Conservation (phyloP, 2,113 vertebrate genomes). For the Corvus moneduloides region DNA sequence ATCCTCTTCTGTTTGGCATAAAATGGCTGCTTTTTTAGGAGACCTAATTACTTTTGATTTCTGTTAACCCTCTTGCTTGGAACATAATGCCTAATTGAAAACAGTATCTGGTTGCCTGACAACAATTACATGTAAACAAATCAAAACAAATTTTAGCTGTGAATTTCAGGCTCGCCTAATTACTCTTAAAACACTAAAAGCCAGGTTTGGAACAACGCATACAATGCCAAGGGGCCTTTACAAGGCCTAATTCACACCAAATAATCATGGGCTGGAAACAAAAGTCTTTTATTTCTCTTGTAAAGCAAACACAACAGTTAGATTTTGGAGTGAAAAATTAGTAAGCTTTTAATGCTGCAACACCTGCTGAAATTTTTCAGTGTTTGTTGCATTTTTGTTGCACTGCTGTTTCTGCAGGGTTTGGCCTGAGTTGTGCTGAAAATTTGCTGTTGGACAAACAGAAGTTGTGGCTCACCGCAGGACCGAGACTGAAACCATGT, state of each 20-base stretch:
- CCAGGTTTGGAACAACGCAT: accelerated
- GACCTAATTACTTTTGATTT: not conserved
- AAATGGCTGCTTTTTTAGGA: not conserved
- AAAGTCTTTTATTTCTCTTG: not conserved
- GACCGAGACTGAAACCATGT: accelerated
- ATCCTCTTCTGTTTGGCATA: not conserved
- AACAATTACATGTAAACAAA: not conserved
- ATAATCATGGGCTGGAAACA: not conserved
- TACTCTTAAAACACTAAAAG: not conserved
- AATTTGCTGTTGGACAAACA: not conserved
- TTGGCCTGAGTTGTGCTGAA: not conserved
- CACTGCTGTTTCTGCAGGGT: not conserved
- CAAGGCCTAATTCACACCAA: not conserved
- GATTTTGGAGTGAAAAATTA: not conserved
- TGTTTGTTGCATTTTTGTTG: not conserved
- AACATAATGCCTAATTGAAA: not conserved
- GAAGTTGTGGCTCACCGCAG: not conserved
- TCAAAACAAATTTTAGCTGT: not conserved
- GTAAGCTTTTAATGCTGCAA: not conserved
- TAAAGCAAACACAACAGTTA: not conserved
- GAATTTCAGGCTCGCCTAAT: not conserved
- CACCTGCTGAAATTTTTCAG: not conserved
- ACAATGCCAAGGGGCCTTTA: not conserved
- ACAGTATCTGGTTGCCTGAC: not conserved
- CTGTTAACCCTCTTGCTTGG: not conserved